Evolutionary conservation across 2,888 invertebrate species (phyloP).

Genomic region (Zele albiditarsus): DNA sequence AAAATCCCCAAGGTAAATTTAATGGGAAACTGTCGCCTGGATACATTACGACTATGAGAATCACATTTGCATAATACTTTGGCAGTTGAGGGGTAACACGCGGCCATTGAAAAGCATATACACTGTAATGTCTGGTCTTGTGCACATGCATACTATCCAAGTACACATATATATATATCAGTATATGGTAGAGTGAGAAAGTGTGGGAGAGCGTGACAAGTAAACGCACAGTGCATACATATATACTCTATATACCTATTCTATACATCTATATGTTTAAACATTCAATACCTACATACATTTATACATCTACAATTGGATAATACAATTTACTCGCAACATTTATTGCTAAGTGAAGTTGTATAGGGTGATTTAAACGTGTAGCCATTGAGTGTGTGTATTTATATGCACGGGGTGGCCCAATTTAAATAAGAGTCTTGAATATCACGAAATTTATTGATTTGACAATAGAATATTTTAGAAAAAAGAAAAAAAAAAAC

Average conservation of each 20-base stretch:
- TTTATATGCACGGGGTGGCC: slow-evolving; percentile 1
- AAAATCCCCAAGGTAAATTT: slow-evolving; percentile 34
- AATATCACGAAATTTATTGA: too few species aligned
- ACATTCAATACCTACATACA: background rate
- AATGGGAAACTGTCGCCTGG: slow-evolving; percentile 27
- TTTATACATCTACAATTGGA: slow-evolving; percentile 14
- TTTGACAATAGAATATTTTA: too few species aligned
- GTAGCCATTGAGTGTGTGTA: slow-evolving; percentile 8
- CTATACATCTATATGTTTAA: background rate
- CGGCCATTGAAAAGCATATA: slow-evolving; percentile 7
- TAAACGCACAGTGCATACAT: slow-evolving; percentile 17
- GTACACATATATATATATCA: background rate
- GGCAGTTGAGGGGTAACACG: slow-evolving; percentile 41
- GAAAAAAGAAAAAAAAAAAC: too few species aligned
- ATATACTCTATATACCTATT: slow-evolving; percentile 9
- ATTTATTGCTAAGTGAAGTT: slow-evolving; percentile 39
- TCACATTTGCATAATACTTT: slow-evolving; percentile 42
- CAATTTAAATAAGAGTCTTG: too few species aligned
- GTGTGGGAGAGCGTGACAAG: background rate
- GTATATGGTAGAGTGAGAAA: slow-evolving; percentile 6
- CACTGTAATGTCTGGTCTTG: background rate
- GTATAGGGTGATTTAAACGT: slow-evolving; percentile 11
- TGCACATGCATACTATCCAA: background rate
- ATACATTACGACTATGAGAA: slow-evolving; percentile 33
- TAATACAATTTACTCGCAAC: slow-evolving; percentile 42